Percentiles rank a stretch among this genome's conserved stretches.
Evolutionary conservation across 2,888 invertebrate genomes (phyloP).

Genomic region (Mallateleia sp.): DNA sequence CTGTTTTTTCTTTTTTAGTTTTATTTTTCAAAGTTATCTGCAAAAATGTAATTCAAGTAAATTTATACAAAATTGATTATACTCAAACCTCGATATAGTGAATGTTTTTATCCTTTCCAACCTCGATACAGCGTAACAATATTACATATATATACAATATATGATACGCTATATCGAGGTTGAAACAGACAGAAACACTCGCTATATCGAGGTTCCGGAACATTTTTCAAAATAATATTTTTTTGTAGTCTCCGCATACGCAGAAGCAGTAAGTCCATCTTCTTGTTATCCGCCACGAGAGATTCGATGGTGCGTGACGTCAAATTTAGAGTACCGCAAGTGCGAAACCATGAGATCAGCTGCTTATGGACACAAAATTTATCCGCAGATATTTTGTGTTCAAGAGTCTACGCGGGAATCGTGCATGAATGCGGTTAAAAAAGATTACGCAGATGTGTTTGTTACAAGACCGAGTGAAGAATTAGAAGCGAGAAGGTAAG

Average conservation of each 20-base stretch:
- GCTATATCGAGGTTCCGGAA: no score
- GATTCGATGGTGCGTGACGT: constrained; percentile 91
- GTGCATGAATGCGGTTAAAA: constrained; percentile 93
- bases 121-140: no score
- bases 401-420: constrained; percentile 91
- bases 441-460: constrained; percentile 93
- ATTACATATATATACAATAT: no score
- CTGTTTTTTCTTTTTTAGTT: not conserved
- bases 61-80: no score
- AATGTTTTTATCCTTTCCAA: no score
- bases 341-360: constrained; percentile 95
- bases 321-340: constrained; percentile 93
- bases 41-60: constrained; percentile 35
- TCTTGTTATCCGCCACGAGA: constrained; percentile 86
- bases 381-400: constrained; percentile 95
- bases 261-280: constrained; percentile 86
- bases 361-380: constrained; percentile 93
- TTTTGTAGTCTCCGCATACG: constrained; percentile 87
- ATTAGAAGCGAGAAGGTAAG: constrained; percentile 92
- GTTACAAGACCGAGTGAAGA: constrained; percentile 94
- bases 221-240: no score
- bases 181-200: no score
- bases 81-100: no score
- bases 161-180: no score
- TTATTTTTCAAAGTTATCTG: no score